phyloP scores from a whole-genome alignment of 2,113 vertebrate species.

The Salvator merianae region DNA sequence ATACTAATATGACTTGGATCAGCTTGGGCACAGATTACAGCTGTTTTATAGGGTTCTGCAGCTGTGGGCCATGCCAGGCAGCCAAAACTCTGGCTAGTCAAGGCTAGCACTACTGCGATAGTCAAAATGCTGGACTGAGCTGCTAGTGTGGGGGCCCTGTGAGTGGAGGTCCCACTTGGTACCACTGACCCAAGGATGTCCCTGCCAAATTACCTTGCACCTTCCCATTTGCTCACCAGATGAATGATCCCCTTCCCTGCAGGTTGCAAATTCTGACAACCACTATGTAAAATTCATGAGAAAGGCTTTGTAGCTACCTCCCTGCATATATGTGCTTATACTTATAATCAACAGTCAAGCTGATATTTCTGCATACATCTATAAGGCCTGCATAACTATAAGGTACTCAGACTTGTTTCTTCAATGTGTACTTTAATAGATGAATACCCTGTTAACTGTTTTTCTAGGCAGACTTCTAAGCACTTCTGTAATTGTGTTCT shows the following conservation, averaged over 20 bases:
- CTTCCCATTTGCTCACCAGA: background rate
- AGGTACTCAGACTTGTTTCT: background rate
- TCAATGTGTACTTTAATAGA: background rate
- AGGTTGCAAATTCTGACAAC: background rate
- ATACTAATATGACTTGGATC: too few relatives aligned
- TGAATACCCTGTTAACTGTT: conserved; percentile 7
- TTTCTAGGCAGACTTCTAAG: conserved; percentile 6
- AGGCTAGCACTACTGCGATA: too few relatives aligned
- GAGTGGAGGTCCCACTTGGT: background rate
- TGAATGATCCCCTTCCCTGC: background rate
- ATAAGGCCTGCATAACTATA: background rate
- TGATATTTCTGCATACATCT: background rate
- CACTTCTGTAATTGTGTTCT: background rate
- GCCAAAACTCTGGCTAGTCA: too few relatives aligned
- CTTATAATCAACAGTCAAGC: background rate
- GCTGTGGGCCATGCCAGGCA: too few relatives aligned
- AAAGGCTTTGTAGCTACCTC: background rate
- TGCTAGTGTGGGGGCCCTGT: too few relatives aligned
- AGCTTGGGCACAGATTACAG: too few relatives aligned
- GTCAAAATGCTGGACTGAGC: too few relatives aligned
- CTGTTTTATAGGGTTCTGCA: too few relatives aligned
- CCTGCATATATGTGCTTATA: background rate
- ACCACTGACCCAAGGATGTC: background rate
- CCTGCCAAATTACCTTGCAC: too few relatives aligned
- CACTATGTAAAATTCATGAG: background rate